phyloP scores from a whole-genome alignment of 2,888 invertebrate species.

The Harpagoxenus sublaevis region DNA sequence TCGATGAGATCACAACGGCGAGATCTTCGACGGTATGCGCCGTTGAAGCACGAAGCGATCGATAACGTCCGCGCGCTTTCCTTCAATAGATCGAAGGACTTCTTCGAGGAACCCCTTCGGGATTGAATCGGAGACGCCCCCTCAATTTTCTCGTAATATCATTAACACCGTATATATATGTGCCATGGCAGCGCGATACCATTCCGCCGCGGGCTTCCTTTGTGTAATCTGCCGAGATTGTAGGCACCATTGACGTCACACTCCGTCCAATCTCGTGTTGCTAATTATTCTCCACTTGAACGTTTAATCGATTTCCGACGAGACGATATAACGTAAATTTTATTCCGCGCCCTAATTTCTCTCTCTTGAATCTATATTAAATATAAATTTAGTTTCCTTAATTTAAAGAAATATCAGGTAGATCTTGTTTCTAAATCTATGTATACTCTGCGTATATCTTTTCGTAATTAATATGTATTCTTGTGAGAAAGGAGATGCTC shows the following conservation, averaged over 20 bases:
- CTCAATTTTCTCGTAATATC: constrained; percentile 47
- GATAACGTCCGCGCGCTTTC: constrained; percentile 9
- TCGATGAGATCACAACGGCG: constrained; percentile 24
- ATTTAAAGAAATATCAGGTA: no score
- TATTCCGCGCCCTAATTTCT: neutral
- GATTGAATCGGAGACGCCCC: neutral
- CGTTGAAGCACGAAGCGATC: constrained; percentile 3
- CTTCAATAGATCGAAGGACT: neutral
- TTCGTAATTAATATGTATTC: no score
- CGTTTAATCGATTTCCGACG: neutral
- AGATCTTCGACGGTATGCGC: neutral
- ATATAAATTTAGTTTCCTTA: no score
- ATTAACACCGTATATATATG: constrained; percentile 18
- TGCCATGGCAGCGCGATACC: neutral
- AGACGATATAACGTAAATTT: neutral
- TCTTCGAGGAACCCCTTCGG: neutral
- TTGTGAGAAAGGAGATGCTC: no score
- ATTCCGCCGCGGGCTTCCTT: neutral
- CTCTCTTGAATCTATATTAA: neutral
- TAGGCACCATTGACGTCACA: constrained; percentile 20
- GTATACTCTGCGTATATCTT: no score
- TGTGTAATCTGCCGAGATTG: constrained; percentile 25
- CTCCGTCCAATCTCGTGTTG: constrained; percentile 13
- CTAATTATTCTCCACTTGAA: constrained; percentile 14
- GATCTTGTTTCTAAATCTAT: no score